A percentile compares a stretch with the other conserved stretches of the same genome.
Evolutionary conservation across 2,888 invertebrate genomes (phyloP).

Genomic region (Agonopterix subpropinquella): DNA sequence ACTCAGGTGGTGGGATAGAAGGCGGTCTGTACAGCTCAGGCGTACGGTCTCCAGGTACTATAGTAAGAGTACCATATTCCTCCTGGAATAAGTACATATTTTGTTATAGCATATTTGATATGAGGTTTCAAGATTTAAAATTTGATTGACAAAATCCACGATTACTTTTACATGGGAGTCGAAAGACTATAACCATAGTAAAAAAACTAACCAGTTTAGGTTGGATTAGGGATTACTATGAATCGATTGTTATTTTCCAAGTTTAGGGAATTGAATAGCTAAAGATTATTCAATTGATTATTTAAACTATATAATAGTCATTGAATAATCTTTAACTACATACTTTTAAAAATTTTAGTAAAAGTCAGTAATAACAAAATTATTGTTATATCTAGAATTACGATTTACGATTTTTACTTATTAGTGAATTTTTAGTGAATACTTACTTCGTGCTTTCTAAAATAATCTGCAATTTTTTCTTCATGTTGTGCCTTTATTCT

Average conservation of each 20-base stretch:
- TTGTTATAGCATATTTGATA: neutral
- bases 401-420: too few relatives aligned
- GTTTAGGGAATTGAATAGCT: too few relatives aligned
- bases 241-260: too few relatives aligned
- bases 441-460: constrained; percentile 58
- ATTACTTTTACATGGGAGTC: neutral
- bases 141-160: neutral
- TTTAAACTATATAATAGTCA: too few relatives aligned
- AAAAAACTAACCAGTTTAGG: too few relatives aligned
- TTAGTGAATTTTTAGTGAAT: neutral
- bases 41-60: constrained; percentile 29
- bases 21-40: constrained; percentile 32
- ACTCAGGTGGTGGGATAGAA: constrained; percentile 48
- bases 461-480: constrained; percentile 53
- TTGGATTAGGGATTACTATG: too few relatives aligned
- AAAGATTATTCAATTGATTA: too few relatives aligned
- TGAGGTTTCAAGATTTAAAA: neutral
- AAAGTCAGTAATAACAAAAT: too few relatives aligned
- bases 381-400: too few relatives aligned
- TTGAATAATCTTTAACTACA: too few relatives aligned
- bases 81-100: constrained; percentile 12
- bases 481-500: constrained; percentile 52
- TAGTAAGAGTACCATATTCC: constrained; percentile 15
- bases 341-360: too few relatives aligned
- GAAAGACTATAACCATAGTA: too few relatives aligned